phyloP scores from a whole-genome alignment of 1,140 invertebrate species.

The Popillia japonica region DNA sequence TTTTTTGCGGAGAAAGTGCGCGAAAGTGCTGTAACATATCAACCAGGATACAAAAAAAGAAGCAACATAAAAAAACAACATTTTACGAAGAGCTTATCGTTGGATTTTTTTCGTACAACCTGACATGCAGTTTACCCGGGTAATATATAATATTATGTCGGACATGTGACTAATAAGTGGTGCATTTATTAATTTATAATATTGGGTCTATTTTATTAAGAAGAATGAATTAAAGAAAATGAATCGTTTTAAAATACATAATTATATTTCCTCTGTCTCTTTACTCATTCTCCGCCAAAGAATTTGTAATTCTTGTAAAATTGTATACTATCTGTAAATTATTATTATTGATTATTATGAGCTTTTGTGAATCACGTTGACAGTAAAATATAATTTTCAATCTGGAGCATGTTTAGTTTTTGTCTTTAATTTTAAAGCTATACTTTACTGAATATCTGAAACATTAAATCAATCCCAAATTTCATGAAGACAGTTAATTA shows the following conservation, averaged over 20 bases:
- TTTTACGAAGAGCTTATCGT: neutral
- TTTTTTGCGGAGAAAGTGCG: conserved; percentile 29
- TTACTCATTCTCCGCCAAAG: conserved; percentile 57
- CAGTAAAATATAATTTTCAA: conserved; percentile 57
- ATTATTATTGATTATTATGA: conserved; percentile 49
- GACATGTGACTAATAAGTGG: conserved; percentile 17
- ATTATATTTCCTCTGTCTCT: conserved; percentile 23
- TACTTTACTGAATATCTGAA: too few relatives aligned
- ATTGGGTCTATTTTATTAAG: conserved; percentile 33
- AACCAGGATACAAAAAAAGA: neutral
- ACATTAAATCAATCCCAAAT: too few relatives aligned
- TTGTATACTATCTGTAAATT: conserved; percentile 58
- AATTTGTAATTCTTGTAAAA: conserved; percentile 54
- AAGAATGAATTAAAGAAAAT: conserved; percentile 6
- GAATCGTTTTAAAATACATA: neutral
- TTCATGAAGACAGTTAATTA: too few relatives aligned
- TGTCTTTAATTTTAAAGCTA: too few relatives aligned
- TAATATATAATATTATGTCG: conserved; percentile 13
- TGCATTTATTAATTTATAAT: conserved; percentile 33
- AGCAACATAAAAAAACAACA: neutral
- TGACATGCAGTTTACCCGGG: neutral
- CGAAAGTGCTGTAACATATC: conserved; percentile 45
- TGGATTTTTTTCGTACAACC: neutral
- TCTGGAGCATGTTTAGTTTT: conserved; percentile 41
- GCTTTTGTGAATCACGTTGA: conserved; percentile 60